phyloP scores from a whole-genome alignment of 2,113 vertebrate genomes.

The Python bivittatus region DNA sequence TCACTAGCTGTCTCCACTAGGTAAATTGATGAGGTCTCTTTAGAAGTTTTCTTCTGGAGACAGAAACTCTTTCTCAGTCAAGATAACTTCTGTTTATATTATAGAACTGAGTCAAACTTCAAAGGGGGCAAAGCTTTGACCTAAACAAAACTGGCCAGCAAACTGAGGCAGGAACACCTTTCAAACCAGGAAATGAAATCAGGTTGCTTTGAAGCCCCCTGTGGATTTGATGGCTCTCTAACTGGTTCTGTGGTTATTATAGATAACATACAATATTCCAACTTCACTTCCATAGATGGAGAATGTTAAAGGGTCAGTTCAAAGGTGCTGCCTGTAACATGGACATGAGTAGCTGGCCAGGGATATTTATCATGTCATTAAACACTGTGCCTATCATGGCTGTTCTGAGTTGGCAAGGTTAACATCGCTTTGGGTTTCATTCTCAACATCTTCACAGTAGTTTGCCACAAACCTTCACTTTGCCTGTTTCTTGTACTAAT shows the following conservation, averaged over 20 bases:
- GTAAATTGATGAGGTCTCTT: neutral
- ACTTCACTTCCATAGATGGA: neutral
- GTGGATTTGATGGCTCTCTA: neutral
- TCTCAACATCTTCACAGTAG: neutral
- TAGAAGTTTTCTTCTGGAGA: neutral
- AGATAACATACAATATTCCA: neutral
- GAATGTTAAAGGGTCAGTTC: neutral
- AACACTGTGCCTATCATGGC: neutral
- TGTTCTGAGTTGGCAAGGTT: neutral
- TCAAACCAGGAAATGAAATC: neutral
- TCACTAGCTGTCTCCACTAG: neutral
- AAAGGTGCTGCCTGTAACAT: neutral
- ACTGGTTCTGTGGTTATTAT: neutral
- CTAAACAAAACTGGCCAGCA: neutral
- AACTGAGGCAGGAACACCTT: neutral
- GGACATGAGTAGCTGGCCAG: neutral
- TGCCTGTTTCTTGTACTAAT: too few species aligned
- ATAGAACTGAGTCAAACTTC: neutral
- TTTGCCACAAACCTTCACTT: neutral
- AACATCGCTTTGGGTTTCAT: neutral
- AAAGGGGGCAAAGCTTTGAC: neutral
- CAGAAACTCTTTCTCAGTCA: neutral
- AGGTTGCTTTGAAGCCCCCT: neutral
- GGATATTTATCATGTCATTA: neutral
- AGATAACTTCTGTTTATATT: neutral